Evolutionary conservation across 2,113 vertebrate species (phyloP).

Genomic region (Xyliphius kryptos): DNA sequence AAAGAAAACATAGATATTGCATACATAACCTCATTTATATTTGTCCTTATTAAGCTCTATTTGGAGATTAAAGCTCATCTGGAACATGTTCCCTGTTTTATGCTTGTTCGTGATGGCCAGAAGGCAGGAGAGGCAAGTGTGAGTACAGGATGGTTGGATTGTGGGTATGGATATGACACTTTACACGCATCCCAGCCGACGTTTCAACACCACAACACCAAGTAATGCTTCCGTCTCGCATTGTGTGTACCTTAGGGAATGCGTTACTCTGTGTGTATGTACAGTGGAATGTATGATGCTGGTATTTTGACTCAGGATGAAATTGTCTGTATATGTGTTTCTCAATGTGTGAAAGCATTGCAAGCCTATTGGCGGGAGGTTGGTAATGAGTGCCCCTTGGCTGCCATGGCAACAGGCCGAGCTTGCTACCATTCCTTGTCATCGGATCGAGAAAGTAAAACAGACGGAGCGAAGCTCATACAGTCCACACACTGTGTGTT

Average conservation of each 20-base stretch:
- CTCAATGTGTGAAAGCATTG: not conserved
- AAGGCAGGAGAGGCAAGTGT: not conserved
- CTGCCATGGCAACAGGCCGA: slow-evolving; percentile 12
- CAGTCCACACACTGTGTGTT: too few relatives aligned
- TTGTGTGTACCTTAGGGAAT: not conserved
- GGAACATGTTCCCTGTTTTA: too few relatives aligned
- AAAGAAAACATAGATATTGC: too few relatives aligned
- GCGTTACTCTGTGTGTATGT: slow-evolving; percentile 1
- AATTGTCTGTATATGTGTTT: slow-evolving; percentile 1
- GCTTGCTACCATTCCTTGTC: not conserved
- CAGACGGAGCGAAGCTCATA: not conserved
- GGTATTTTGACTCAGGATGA: not conserved
- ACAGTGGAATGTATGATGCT: not conserved
- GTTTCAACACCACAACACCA: not conserved
- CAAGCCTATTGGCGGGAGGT: not conserved
- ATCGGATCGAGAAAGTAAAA: not conserved
- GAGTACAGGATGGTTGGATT: not conserved
- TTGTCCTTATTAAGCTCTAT: too few relatives aligned
- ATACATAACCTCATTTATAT: too few relatives aligned
- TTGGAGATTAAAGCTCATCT: too few relatives aligned
- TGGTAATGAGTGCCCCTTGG: slow-evolving; percentile 23
- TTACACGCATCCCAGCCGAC: slow-evolving; percentile 5
- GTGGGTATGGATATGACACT: not conserved
- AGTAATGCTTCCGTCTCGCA: too few relatives aligned
- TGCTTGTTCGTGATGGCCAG: not conserved